Percentiles rank a stretch among this genome's conserved stretches.
phyloP scores from a whole-genome alignment of 2,113 vertebrate genomes.

The Chamaea fasciata region DNA sequence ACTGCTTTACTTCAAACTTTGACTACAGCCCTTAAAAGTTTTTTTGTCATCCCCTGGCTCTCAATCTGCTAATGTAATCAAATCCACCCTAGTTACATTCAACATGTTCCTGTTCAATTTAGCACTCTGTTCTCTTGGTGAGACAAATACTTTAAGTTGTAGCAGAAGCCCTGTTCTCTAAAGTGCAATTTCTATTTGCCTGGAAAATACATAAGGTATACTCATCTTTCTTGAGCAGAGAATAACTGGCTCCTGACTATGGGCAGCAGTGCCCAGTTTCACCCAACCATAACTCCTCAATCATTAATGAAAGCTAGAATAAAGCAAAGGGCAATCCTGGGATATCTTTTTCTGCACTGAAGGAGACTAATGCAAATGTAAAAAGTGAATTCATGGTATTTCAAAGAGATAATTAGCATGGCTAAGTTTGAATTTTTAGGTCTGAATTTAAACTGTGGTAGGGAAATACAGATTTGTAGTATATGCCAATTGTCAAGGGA shows the following conservation, averaged over 20 bases:
- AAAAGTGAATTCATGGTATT: neutral
- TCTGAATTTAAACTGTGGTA: neutral
- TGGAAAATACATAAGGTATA: neutral
- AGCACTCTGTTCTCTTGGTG: neutral
- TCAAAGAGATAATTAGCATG: neutral
- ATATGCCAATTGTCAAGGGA: neutral
- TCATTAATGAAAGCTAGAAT: neutral
- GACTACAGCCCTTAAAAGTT: neutral
- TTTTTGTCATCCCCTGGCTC: neutral
- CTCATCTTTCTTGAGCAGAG: neutral
- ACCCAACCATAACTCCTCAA: neutral
- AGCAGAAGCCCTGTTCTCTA: neutral
- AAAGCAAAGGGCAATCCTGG: neutral
- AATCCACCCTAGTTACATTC: neutral
- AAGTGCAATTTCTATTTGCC: neutral
- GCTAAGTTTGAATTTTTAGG: neutral
- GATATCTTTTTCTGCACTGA: neutral
- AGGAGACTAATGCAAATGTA: neutral
- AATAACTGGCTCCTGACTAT: neutral
- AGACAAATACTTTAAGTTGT: neutral
- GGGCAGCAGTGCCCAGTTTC: neutral
- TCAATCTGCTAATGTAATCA: neutral
- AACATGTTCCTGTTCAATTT: neutral
- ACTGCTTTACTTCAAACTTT: neutral
- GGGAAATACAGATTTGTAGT: neutral